Conservation (phyloP, 2,888 invertebrate species). For the Nephrotoma flavescens region DNA sequence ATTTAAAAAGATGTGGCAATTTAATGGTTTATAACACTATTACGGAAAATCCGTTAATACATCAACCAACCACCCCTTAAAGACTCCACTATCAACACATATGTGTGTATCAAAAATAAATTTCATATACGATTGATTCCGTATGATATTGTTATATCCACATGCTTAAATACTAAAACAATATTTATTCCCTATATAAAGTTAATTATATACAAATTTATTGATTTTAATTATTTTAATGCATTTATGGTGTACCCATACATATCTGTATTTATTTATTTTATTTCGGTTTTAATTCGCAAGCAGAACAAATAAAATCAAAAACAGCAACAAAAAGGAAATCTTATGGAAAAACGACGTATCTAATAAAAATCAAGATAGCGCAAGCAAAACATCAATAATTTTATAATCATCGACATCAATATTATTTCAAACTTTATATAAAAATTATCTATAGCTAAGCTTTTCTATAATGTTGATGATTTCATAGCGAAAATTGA, state of each 20-base stretch:
- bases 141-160: background rate
- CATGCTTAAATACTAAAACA: background rate
- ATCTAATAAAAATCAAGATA: background rate
- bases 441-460: background rate
- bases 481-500: background rate
- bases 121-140: background rate
- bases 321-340: background rate
- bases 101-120: background rate
- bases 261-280: background rate
- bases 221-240: background rate
- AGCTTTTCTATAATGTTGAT: background rate
- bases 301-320: background rate
- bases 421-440: background rate
- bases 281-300: background rate
- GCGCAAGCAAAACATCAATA: background rate
- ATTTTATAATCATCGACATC: background rate
- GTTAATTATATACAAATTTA: background rate
- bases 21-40: too few species aligned
- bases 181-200: background rate
- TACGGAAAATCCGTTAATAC: too few species aligned
- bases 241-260: background rate
- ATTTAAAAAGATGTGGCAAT: too few species aligned
- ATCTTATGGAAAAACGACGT: background rate
- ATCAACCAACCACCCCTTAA: background rate
- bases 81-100: too few species aligned